phyloP scores from a whole-genome alignment of 2,888 invertebrate genomes.

The Rhynchonema sp. region DNA sequence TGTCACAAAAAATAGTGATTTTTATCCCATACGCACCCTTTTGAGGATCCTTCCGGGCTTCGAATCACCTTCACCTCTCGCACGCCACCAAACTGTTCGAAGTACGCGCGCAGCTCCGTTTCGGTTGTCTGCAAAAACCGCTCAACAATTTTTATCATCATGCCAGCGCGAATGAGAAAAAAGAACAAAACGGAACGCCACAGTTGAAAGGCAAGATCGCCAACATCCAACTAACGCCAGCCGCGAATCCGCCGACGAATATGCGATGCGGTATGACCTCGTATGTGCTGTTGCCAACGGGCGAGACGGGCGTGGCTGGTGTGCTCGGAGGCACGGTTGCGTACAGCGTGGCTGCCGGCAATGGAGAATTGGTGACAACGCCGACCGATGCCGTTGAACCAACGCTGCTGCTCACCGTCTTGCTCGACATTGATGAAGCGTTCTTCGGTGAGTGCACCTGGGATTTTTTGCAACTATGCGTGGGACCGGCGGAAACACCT shows the following conservation, averaged over 20 bases:
- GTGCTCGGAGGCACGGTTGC: background rate
- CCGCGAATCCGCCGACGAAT: slow-evolving; percentile 85
- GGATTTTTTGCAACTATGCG: no score
- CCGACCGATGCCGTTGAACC: no score
- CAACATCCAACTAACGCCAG: slow-evolving; percentile 45
- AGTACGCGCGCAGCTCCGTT: slow-evolving; percentile 29
- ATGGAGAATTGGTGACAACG: background rate
- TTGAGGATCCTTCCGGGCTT: slow-evolving; percentile 79
- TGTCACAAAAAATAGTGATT: no score
- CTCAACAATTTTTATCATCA: background rate
- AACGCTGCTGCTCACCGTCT: no score
- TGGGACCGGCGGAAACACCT: no score
- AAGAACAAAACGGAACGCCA: no score
- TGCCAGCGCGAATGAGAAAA: background rate
- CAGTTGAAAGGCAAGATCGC: no score
- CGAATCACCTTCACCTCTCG: slow-evolving; percentile 77
- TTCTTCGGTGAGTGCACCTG: no score
- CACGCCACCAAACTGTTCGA: slow-evolving; percentile 56
- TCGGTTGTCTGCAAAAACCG: slow-evolving; percentile 11
- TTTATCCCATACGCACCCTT: slow-evolving; percentile 41
- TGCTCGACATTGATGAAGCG: no score
- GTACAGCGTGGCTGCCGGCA: background rate
- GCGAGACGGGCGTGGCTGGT: slow-evolving; percentile 1
- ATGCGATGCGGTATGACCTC: slow-evolving; percentile 67
- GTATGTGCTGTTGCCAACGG: slow-evolving; percentile 6